Percentiles rank a stretch among this genome's conserved stretches.
Evolutionary conservation across 2,113 vertebrate genomes (phyloP).

Genomic region (Spermophilus dauricus): DNA sequence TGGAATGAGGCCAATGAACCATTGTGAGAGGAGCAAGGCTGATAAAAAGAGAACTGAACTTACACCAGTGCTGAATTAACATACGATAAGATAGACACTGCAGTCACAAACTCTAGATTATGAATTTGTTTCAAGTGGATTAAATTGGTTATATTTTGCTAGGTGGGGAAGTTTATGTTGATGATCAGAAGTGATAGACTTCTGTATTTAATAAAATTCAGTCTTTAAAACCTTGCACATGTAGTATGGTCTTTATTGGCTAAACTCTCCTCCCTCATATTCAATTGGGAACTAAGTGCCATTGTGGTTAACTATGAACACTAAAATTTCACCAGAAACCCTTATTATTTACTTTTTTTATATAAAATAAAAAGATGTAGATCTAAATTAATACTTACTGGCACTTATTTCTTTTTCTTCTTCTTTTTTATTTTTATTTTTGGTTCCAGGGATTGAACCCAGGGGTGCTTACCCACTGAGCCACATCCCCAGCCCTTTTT

Average conservation of each 20-base stretch:
- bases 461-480: too few relatives aligned
- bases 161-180: constrained; percentile 24
- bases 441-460: too few relatives aligned
- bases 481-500: too few relatives aligned
- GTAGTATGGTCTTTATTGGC: background rate
- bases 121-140: background rate
- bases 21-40: background rate
- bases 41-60: background rate
- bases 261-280: constrained; percentile 24
- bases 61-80: background rate
- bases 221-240: constrained; percentile 27
- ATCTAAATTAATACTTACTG: background rate
- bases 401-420: background rate
- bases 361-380: background rate
- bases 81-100: background rate
- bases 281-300: background rate
- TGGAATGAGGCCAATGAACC: constrained; percentile 77
- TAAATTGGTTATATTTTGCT: background rate
- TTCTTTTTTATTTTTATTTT: background rate
- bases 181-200: background rate
- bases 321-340: constrained; percentile 31
- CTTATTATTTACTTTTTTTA: background rate
- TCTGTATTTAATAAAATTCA: constrained; percentile 44
- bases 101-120: background rate
- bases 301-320: background rate